Conservation (phyloP, 2,888 invertebrate species). For the Ectobius pallidus region DNA sequence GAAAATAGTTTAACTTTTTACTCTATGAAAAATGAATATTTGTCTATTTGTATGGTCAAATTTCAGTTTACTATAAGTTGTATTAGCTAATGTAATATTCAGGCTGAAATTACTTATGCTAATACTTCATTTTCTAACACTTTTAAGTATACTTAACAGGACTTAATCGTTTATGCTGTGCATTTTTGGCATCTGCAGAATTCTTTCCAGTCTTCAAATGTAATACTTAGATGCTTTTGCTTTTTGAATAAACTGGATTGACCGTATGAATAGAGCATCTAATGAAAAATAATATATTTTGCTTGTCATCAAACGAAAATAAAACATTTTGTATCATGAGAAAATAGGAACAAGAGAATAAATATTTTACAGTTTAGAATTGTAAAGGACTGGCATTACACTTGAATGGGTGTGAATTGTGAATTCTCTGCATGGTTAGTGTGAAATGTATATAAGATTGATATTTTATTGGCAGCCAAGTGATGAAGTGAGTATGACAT, state of each 20-base stretch:
- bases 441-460: slow-evolving; percentile 29
- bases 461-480: slow-evolving; percentile 34
- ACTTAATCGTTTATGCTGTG: not conserved
- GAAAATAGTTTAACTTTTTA: too few relatives aligned
- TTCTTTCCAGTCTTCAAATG: not conserved
- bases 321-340: not conserved
- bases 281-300: not conserved
- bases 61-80: too few relatives aligned
- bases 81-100: too few relatives aligned
- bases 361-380: not conserved
- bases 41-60: too few relatives aligned
- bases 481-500: not conserved
- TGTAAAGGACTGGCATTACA: not conserved
- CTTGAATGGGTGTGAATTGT: too few relatives aligned
- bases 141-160: not conserved
- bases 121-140: not conserved
- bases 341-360: not conserved
- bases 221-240: not conserved
- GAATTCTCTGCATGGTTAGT: not conserved
- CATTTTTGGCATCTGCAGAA: not conserved
- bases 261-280: not conserved
- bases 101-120: too few relatives aligned
- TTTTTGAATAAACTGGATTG: not conserved
- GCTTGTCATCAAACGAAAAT: not conserved
- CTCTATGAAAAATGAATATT: too few relatives aligned